Evolutionary conservation across 2,888 invertebrate species (phyloP).

Genomic region (Mesopsocus fuscifrons): DNA sequence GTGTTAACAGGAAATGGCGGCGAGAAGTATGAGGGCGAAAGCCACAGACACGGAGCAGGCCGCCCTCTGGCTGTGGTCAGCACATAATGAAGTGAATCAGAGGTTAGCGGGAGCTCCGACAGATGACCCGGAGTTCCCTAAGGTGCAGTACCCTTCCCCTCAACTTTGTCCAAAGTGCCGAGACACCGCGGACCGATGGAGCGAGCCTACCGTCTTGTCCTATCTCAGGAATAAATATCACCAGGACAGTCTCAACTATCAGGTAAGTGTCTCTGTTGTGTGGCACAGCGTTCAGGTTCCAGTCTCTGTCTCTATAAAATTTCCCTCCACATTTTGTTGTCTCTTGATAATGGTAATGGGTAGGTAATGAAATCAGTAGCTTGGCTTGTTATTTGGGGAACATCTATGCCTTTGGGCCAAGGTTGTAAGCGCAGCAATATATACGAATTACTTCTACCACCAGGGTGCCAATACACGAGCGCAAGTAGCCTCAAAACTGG

Average conservation of each 20-base stretch:
- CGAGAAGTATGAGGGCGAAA: conserved; percentile 43
- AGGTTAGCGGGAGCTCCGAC: conserved; percentile 68
- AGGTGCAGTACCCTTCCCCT: conserved; percentile 66
- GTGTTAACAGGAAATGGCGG: conserved; percentile 44
- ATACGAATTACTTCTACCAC: no score
- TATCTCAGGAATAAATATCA: conserved; percentile 39
- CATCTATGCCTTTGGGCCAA: no score
- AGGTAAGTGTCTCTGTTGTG: no score
- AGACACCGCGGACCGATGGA: conserved; percentile 34
- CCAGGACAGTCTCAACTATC: conserved; percentile 2
- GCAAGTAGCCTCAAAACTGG: no score
- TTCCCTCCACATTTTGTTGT: no score
- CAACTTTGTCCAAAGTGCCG: conserved; percentile 49
- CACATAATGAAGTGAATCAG: conserved; percentile 84
- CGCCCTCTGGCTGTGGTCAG: conserved; percentile 83
- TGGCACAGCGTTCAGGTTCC: no score
- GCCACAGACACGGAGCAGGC: conserved; percentile 52
- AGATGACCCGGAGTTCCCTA: conserved; percentile 80
- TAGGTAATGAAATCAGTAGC: no score
- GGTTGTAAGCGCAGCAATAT: no score
- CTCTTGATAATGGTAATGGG: no score
- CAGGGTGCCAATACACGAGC: no score
- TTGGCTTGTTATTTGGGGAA: no score
- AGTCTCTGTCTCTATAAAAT: no score
- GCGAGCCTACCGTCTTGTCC: conserved; percentile 37